Evolutionary conservation across 2,888 invertebrate species (phyloP), one percentile per base, ranked within the genome.

Genomic region (Flabesymbios commensalis): DNA sequence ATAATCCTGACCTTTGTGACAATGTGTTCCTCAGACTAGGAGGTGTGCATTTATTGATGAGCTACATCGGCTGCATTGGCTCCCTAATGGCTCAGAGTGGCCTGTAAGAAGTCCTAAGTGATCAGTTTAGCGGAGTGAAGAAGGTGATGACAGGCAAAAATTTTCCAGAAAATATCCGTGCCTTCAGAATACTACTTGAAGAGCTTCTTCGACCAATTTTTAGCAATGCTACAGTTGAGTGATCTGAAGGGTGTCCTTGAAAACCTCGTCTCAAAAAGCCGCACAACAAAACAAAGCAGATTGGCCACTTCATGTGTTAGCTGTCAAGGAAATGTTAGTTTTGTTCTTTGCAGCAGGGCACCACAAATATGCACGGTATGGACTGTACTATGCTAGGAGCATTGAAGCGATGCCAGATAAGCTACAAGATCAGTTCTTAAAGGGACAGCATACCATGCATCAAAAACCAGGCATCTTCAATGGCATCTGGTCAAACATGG

Each of bases 41-140:
- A n/a, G 73, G 72, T 0, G 71, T 73, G 71, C 70, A 73, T 43
- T n/a, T 59, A 29, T 53, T 71, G 4, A 70, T 72, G 68, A 72
- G 73, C 43, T 73, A 66, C 51, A 52, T 68, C 55, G 72, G 68
- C 0, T 63, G 48, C 43, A 48, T 71, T 19, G 65, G 71, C 17
- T 51, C 56, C 2, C 47, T 73, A 29, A 66, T 72, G 71, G 61
- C 63, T 22, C 45, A 61, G 3, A 67, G 57, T 63, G 72, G 71
- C 1, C 59, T 73, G 0, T 54, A 53, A 33, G 69, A 72, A 3
- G 43, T 72, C 5, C 7, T 73, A 22, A 36, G 54, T 3, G 24
- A 59, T 22, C 51, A 58, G n/a, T 71, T 70, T 68, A 68, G 61
- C 24, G 68, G 71, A 2, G 68, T 73, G 0, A 2, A 42, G 2